Evolutionary conservation across 2,113 vertebrate genomes (phyloP), one percentile per base, ranked within the genome.

Genomic region (Pogona vitticeps): DNA sequence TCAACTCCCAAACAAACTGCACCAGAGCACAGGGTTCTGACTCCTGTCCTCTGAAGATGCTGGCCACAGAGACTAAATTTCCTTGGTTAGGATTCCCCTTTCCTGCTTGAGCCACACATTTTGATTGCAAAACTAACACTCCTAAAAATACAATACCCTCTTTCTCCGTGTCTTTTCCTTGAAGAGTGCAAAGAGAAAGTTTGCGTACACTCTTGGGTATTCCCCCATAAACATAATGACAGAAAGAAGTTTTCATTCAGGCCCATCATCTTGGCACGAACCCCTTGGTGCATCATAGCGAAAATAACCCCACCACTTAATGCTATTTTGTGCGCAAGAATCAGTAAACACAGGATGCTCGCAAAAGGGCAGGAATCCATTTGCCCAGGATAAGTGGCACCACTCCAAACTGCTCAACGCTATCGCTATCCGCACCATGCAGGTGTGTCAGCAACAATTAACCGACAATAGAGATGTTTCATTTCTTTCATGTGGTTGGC

Each of bases 331-430:
- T 8, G 59, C 67, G 18, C 89, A 79, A 40, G n/a, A 83, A 10
- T 0, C 40, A 21, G 21, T 46, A 63, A 73, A 42, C n/a, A 13
- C 9, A 73, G 10, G 17, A 68, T 3, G 38, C 1, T 28, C 36
- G 0, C 1, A 17, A 3, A 6, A n/a, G 76, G 26, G 21, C 28
- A 6, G 15, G 12, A 0, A 61, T 0, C 21, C 0, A 61, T 0
- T 23, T 84, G 20, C 26, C 33, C 12, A 6, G 9, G 80, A 23
- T 2, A 76, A 21, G 20, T 15, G 7, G 42, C 70, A 15, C 15
- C n/a, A 65, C 80, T 82, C n/a, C n/a, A 20, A 75, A 70, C 23
- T 46, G 36, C 33, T 0, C 21, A 38, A 46, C 15, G 79, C 36
- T 40, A 77, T 61, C 36, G 71, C 78, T 58, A 23, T 33, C 33